A percentile compares a stretch with the other conserved stretches of the same genome.
Evolutionary conservation across 1,140 invertebrate species (phyloP).

Genomic region (Drosophila tristis): DNA sequence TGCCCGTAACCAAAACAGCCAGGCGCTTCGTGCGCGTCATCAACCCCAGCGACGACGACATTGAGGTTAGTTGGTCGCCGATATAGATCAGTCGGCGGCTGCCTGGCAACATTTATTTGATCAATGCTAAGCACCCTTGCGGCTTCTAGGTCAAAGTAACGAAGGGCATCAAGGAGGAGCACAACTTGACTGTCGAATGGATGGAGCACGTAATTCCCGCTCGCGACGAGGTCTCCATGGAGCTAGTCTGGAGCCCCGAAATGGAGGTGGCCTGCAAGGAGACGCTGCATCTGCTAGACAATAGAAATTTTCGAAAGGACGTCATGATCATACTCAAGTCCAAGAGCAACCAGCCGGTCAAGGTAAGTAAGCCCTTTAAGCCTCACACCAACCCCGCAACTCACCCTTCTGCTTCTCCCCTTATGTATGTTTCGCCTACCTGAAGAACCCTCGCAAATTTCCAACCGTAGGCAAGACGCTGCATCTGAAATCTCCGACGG

Average conservation of each 20-base stretch:
- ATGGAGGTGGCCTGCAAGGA: slow-evolving; percentile 86
- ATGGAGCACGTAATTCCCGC: slow-evolving; percentile 84
- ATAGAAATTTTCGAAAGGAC: slow-evolving; percentile 87
- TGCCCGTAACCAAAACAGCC: slow-evolving; percentile 85
- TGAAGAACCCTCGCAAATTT: slow-evolving; percentile 71
- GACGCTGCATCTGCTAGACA: slow-evolving; percentile 87
- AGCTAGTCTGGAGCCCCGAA: slow-evolving; percentile 87
- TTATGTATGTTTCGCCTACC: slow-evolving; percentile 27
- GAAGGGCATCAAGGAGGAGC: slow-evolving; percentile 86
- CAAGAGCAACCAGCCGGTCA: slow-evolving; percentile 59
- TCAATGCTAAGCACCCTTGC: slow-evolving; percentile 39
- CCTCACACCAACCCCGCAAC: not conserved
- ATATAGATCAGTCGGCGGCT: slow-evolving; percentile 33
- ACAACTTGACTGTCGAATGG: slow-evolving; percentile 86
- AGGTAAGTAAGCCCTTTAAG: slow-evolving; percentile 54
- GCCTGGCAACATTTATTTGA: slow-evolving; percentile 66
- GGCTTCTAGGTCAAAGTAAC: slow-evolving; percentile 86
- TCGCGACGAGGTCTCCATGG: slow-evolving; percentile 84
- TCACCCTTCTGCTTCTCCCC: slow-evolving; percentile 14
- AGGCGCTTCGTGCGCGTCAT: slow-evolving; percentile 85
- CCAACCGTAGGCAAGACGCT: slow-evolving; percentile 74
- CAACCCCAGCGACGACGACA: slow-evolving; percentile 86
- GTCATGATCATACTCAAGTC: slow-evolving; percentile 87
- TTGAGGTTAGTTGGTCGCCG: slow-evolving; percentile 85
- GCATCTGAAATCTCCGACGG: slow-evolving; percentile 66